Base-by-base conservation (phyloP, 2,113 vertebrate genomes). In the Mus pahari region DNA sequence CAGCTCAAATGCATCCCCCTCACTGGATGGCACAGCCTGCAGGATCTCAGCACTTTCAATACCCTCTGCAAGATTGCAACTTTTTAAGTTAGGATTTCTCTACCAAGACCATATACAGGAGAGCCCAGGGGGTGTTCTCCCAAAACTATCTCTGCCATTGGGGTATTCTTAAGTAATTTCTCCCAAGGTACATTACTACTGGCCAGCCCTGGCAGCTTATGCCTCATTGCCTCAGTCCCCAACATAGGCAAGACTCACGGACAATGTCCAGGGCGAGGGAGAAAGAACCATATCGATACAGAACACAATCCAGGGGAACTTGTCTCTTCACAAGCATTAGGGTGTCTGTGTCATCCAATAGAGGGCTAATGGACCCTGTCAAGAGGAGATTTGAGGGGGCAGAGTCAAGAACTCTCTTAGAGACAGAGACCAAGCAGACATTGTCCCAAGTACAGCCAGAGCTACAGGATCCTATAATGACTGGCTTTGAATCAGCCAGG, bases 31-130 rank as follows among this genome's bases (percentile, higher is more conserved):
- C 84, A 98, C 96, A 94, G 99, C 98, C 96, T 99, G 98, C 75
- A 99, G 98, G 88, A 99, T 99, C 98, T 99, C 99, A 42, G 99
- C 99, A 95, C 98, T 99, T 98, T 99, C 99, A 78, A 99, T 99
- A 2, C 99, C 99, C 99, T 99, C 99, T 99, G 98, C 68, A 95
- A 64, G 70, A 96, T 53, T 64, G 70, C 36, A 95, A 83, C 62
- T 24, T 70, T 81, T 62, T 74, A 90, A 82, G 9, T 28, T 39
- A 79, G 81, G 2, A 86, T 36, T 84, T 68, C 0, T 58, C 33
- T 24, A n/a, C 2, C 20, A 70, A 13, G 3, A 50, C 66, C 60
- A 79, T 1, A 70, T 66, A 83, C 24, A 83, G 45, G 48, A 93
- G 88, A 62, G 55, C 36, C 70, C 24, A 74, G 42, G 33, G 78